Percentiles rank a stretch among this genome's conserved stretches.
Evolutionary conservation across 2,797 vertebrate genomes (phyloP).

Genomic region (Sarcoramphus papa): DNA sequence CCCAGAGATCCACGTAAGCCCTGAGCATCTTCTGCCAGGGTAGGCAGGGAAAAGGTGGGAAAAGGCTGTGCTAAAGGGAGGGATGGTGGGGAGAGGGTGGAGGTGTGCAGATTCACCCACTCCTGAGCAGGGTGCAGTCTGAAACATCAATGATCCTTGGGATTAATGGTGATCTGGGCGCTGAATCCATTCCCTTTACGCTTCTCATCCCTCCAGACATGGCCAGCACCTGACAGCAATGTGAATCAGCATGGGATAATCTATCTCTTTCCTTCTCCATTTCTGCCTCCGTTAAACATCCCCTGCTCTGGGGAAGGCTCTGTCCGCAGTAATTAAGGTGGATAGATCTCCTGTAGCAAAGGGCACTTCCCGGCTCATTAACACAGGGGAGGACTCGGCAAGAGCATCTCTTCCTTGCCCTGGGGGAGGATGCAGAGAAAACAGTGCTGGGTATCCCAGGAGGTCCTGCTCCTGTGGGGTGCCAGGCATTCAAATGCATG

Average conservation of each 20-base stretch:
- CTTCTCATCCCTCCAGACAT: background rate
- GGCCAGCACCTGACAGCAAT: background rate
- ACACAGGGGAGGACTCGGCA: background rate
- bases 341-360: background rate
- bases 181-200: background rate
- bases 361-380: background rate
- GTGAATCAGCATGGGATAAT: background rate
- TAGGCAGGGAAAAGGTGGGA: background rate
- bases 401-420: background rate
- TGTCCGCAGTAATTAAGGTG: background rate
- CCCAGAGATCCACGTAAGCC: background rate
- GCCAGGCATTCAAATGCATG: background rate
- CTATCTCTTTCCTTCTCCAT: background rate
- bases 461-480: background rate
- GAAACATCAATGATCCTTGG: background rate
- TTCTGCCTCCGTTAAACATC: background rate
- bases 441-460: background rate
- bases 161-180: rapidly evolving
- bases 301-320: background rate
- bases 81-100: background rate
- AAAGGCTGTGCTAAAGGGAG: background rate
- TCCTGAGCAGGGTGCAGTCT: background rate
- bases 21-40: background rate
- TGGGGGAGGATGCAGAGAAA: background rate
- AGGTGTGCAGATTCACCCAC: background rate